A percentile compares a stretch with the other conserved stretches of the same genome.
Conservation (phyloP, 2,797 vertebrate genomes). For the Pelobates cultripes region DNA sequence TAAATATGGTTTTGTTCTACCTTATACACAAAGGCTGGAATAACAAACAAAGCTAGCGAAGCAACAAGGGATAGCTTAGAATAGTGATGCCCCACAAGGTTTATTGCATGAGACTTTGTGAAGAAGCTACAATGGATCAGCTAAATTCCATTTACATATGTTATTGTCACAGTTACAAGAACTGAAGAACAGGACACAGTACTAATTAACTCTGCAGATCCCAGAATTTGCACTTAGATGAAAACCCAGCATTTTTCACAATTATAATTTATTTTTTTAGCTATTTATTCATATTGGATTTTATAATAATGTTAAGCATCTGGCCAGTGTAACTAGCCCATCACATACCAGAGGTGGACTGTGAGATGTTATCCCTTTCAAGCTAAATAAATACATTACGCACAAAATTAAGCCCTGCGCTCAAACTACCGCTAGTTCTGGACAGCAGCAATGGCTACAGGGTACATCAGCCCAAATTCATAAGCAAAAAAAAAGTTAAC, state of each 20-base stretch:
- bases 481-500: too few relatives aligned
- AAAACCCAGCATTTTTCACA: background rate
- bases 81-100: slow-evolving; percentile 14
- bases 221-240: background rate
- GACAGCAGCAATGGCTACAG: too few relatives aligned
- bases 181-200: background rate
- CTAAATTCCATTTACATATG: slow-evolving; percentile 7
- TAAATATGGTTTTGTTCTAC: background rate
- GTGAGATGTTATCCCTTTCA: too few relatives aligned
- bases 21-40: background rate
- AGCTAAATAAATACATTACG: too few relatives aligned
- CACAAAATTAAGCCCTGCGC: too few relatives aligned
- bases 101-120: background rate
- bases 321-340: too few relatives aligned
- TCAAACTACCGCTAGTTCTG: too few relatives aligned
- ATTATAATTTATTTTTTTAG: too few relatives aligned
- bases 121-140: background rate
- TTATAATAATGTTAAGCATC: too few relatives aligned
- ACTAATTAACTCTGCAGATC: background rate
- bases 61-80: background rate
- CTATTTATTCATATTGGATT: too few relatives aligned
- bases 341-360: too few relatives aligned
- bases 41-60: background rate
- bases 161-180: slow-evolving; percentile 10
- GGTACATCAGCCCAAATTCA: too few relatives aligned